Evolutionary conservation across 2,888 invertebrate genomes (phyloP).

Genomic region (Calameuta filiformis): DNA sequence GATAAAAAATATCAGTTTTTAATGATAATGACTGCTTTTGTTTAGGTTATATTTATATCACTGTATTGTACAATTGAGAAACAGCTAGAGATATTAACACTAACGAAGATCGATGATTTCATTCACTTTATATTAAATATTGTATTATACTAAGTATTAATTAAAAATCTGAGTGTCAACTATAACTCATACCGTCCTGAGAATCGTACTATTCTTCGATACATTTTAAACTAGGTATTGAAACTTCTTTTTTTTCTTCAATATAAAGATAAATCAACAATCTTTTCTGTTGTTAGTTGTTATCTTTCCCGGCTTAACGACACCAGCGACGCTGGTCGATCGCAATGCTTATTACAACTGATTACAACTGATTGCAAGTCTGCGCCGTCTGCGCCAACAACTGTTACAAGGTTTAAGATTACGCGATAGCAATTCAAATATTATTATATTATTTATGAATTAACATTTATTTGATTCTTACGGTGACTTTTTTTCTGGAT

Average conservation of each 20-base stretch:
- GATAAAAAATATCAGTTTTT: background rate
- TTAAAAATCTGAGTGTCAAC: background rate
- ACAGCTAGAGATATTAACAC: background rate
- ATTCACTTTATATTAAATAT: background rate
- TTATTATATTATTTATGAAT: background rate
- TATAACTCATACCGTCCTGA: background rate
- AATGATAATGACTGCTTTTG: background rate
- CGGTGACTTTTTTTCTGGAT: background rate
- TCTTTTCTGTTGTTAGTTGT: background rate
- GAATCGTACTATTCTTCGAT: background rate
- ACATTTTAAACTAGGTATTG: background rate
- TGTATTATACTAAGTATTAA: background rate
- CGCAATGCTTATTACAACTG: background rate
- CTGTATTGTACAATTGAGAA: background rate
- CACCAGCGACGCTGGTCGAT: background rate
- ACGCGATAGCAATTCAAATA: background rate
- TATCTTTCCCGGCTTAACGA: background rate
- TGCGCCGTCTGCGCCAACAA: background rate
- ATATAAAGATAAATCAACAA: background rate
- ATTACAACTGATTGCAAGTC: background rate
- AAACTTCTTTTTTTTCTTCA: background rate
- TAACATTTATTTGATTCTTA: background rate
- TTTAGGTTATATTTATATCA: background rate
- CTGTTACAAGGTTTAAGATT: background rate
- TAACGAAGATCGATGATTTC: background rate